Conservation (phyloP, 1,140 invertebrate genomes). For the Pseudoatta argentina region DNA sequence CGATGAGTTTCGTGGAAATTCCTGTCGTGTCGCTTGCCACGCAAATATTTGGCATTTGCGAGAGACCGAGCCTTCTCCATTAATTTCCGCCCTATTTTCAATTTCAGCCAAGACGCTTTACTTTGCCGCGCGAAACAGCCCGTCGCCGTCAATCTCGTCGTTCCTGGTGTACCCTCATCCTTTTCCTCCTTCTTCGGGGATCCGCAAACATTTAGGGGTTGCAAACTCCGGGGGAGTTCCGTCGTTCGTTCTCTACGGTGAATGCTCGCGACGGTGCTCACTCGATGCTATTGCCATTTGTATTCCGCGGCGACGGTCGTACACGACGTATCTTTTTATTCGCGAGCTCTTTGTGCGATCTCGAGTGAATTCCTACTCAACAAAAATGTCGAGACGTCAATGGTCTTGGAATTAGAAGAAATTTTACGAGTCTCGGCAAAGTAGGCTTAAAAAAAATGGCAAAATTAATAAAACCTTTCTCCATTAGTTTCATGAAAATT, state of each 20-base stretch:
- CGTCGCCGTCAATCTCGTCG: conserved; percentile 47
- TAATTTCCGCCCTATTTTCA: conserved; percentile 78
- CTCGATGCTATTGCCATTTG: conserved; percentile 46
- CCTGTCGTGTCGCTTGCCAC: conserved; percentile 44
- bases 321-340: conserved; percentile 17
- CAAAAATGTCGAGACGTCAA: conserved; percentile 14
- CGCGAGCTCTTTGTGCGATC: neutral
- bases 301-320: conserved; percentile 35
- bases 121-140: conserved; percentile 36
- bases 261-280: conserved; percentile 26
- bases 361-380: neutral
- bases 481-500: neutral
- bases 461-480: neutral
- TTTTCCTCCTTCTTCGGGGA: neutral
- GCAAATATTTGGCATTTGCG: conserved; percentile 74
- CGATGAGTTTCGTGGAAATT: conserved; percentile 67
- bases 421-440: neutral
- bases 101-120: conserved; percentile 71
- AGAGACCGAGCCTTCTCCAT: conserved; percentile 66
- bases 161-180: neutral
- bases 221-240: conserved; percentile 22
- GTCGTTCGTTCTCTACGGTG: conserved; percentile 7
- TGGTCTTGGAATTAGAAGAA: conserved; percentile 8
- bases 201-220: conserved; percentile 58
- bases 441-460: neutral